Evolutionary conservation across 2,888 invertebrate species (phyloP).

Genomic region (Thyatira batis): DNA sequence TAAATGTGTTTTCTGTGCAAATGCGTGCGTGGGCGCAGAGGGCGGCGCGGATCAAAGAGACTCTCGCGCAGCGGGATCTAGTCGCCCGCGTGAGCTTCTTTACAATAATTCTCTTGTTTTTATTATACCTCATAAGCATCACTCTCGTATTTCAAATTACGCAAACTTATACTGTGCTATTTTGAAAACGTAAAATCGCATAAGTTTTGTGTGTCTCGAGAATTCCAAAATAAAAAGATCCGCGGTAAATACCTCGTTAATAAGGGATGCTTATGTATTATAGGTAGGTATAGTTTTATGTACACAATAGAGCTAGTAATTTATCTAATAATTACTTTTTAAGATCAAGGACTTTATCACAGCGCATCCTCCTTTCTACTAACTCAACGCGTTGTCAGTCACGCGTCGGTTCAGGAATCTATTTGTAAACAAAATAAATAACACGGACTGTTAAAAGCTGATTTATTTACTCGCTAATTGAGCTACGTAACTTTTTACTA

Average conservation of each 20-base stretch:
- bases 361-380: background rate
- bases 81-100: slow-evolving; percentile 16
- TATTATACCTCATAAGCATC: slow-evolving; percentile 1
- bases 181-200: background rate
- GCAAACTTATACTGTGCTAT: background rate
- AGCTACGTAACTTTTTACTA: background rate
- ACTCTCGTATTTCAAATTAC: background rate
- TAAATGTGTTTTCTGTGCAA: slow-evolving; percentile 53
- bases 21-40: slow-evolving; percentile 50
- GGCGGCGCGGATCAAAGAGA: slow-evolving; percentile 47
- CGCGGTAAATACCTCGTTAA: background rate
- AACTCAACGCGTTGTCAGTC: background rate
- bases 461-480: background rate
- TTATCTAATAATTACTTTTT: too few relatives aligned
- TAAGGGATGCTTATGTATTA: too few relatives aligned
- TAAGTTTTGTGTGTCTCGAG: background rate
- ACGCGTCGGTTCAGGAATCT: background rate
- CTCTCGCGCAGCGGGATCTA: slow-evolving; percentile 38
- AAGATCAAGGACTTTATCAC: background rate
- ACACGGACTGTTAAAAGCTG: background rate
- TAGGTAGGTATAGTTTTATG: too few relatives aligned
- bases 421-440: background rate
- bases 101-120: slow-evolving; percentile 34
- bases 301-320: too few relatives aligned
- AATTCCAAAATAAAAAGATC: background rate